Evolutionary conservation across 2,113 vertebrate species (phyloP).

Genomic region (Leptobrachium leishanense): DNA sequence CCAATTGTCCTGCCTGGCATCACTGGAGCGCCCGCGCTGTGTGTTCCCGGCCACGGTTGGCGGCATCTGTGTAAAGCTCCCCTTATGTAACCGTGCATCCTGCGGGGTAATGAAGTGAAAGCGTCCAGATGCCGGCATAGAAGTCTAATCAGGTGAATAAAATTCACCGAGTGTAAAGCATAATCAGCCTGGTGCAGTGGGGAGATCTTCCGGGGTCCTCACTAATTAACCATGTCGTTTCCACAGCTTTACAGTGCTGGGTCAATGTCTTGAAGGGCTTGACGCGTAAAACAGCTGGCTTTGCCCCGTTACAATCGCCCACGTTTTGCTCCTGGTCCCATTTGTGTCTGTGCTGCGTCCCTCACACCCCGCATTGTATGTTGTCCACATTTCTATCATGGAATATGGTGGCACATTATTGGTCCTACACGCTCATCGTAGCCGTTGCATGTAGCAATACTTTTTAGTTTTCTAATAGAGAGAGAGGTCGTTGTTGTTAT

Average conservation of each 20-base stretch:
- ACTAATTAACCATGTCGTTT: neutral
- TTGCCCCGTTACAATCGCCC: no score
- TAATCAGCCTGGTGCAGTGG: neutral
- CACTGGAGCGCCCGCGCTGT: neutral
- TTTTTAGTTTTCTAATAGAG: no score
- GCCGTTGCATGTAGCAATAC: no score
- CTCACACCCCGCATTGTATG: no score
- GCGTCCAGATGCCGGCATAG: constrained; percentile 37
- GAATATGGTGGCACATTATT: no score
- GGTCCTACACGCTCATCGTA: no score
- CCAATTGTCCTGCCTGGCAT: neutral
- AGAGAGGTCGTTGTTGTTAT: no score
- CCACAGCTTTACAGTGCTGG: neutral
- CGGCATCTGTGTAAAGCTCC: constrained; percentile 23
- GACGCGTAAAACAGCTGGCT: no score
- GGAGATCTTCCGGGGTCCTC: neutral
- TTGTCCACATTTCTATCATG: no score
- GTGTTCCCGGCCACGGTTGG: neutral
- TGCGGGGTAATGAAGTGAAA: constrained; percentile 17
- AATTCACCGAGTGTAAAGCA: neutral
- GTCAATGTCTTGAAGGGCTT: no score
- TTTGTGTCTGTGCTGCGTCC: no score
- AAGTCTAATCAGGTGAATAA: constrained; percentile 39
- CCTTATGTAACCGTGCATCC: constrained; percentile 25
- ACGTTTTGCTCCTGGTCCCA: no score